Evolutionary conservation across 2,797 vertebrate genomes (phyloP), one percentile per base, ranked within the genome.

Genomic region (Sebastiscus tertius): DNA sequence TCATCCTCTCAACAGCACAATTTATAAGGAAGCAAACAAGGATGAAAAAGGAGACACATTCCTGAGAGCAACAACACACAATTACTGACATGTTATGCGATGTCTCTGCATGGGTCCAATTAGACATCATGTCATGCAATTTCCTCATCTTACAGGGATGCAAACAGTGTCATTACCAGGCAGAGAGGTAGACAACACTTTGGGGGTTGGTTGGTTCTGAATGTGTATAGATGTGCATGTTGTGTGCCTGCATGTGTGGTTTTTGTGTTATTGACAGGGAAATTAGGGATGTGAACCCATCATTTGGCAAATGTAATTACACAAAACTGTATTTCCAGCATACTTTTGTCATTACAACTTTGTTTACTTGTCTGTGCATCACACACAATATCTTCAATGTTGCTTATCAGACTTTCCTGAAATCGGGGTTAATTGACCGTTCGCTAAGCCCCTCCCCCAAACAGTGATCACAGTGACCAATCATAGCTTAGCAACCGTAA

Each of bases 121-220:
- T 72, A 87, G 27, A 31, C 34, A 61, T 20, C 4, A 65, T 73
- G 59, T 46, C 58, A 29, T 77, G 77, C 14, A 29, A 58, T 72
- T 69, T 65, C 54, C 66, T 85, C 59, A 54, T 69, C 16, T 61
- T 18, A 20, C n/a, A 24, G 56, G 29, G 52, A 74, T 20, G 24
- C 49, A 11, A 60, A 78, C 68, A 55, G 27, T 46, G 75, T 73
- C 26, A 76, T 80, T 66, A 80, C 18, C 22, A 29, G 62, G 66
- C 70, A 46, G 31, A 59, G 22, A 75, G 49, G 16, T 1, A 34
- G 29, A 75, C 71, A 56, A 39, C 24, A 24, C 8, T 52, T 71
- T 34, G 9, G 39, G 13, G 26, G 27, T 29, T 52, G 29, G 46
- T 24, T 67, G 61, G 63, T 60, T 56, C 49, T 63, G 20, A 63